Conservation (phyloP, 2,797 vertebrate species). For the Falco rusticolus region DNA sequence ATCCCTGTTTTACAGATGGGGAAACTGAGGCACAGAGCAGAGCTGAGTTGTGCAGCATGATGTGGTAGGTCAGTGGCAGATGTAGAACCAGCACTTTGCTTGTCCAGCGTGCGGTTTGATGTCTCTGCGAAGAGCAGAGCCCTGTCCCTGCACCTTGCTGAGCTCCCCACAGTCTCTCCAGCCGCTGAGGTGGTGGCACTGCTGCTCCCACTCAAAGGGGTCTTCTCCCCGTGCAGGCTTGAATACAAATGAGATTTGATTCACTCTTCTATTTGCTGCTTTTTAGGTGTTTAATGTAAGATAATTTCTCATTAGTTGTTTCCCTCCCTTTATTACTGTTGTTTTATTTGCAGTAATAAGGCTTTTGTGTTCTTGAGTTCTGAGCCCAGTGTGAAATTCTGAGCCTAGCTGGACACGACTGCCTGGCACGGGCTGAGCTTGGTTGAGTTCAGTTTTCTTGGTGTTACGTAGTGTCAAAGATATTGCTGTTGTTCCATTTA, state of each 20-base stretch:
- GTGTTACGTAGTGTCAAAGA: background rate
- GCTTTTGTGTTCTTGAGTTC: background rate
- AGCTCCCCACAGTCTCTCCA: background rate
- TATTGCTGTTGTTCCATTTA: background rate
- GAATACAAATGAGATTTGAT: too few species aligned
- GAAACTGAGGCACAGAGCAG: background rate
- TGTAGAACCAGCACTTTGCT: rapidly evolving
- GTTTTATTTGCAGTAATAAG: background rate
- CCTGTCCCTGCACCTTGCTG: background rate
- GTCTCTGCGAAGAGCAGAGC: background rate
- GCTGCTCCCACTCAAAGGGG: background rate
- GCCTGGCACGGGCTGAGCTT: rapidly evolving
- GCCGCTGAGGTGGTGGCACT: background rate
- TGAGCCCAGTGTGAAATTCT: background rate
- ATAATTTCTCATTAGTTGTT: background rate
- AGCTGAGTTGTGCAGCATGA: rapidly evolving
- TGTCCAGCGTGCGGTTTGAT: background rate
- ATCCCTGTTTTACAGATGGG: background rate
- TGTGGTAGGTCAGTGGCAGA: background rate
- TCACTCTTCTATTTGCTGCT: background rate
- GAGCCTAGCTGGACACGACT: background rate
- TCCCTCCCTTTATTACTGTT: background rate
- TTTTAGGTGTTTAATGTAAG: background rate
- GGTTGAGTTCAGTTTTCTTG: background rate
- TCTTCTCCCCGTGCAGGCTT: background rate